Conservation (phyloP, 2,888 invertebrate species). For the Pandemis heparana region DNA sequence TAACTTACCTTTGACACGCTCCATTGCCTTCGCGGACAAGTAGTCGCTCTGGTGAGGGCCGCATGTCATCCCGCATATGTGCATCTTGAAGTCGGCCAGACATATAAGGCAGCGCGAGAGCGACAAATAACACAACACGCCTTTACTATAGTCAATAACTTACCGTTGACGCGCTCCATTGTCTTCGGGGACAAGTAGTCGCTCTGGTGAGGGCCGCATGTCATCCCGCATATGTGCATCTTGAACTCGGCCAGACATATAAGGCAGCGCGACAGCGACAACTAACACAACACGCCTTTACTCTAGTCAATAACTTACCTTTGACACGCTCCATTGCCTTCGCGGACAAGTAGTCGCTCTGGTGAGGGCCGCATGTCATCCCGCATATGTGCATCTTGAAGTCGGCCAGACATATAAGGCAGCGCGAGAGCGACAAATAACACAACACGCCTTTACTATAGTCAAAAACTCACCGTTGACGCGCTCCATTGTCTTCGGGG, state of each 20-base stretch:
- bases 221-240: no score
- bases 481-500: slow-evolving; percentile 75
- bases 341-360: slow-evolving; percentile 90
- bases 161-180: slow-evolving; percentile 60
- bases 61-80: no score
- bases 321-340: slow-evolving; percentile 64
- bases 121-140: no score
- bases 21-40: slow-evolving; percentile 83
- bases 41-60: no score
- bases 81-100: no score
- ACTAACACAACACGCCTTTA: background rate
- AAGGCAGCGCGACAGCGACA: no score
- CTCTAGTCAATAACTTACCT: slow-evolving; percentile 52
- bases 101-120: no score
- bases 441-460: no score
- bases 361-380: slow-evolving; percentile 92
- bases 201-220: no score
- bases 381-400: slow-evolving; percentile 93
- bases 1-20: slow-evolving; percentile 60
- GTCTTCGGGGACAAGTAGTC: slow-evolving; percentile 75
- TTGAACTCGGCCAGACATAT: no score
- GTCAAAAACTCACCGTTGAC: slow-evolving; percentile 60
- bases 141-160: slow-evolving; percentile 44
- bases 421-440: slow-evolving; percentile 90
- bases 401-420: slow-evolving; percentile 95